Conservation (phyloP, 2,113 vertebrate genomes). For the Antechinus flavipes region DNA sequence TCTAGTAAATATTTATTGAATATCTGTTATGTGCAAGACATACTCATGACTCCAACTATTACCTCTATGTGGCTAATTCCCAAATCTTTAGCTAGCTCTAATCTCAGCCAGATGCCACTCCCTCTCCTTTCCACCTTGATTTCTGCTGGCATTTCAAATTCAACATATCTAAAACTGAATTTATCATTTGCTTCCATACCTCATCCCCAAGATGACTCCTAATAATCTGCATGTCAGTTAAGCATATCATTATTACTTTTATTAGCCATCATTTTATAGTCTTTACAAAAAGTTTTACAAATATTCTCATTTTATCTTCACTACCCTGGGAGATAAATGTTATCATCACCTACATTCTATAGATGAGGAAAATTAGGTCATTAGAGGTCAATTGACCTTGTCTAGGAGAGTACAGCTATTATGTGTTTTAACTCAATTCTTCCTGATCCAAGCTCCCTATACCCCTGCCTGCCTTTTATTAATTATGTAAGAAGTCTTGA, state of each 20-base stretch:
- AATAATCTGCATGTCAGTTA: not conserved
- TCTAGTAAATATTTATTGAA: not conserved
- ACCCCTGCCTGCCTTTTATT: not conserved
- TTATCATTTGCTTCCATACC: not conserved
- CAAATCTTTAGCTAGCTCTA: no score
- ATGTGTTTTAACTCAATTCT: no score
- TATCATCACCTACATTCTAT: not conserved
- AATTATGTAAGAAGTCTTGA: no score
- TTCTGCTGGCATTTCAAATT: no score
- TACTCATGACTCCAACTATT: not conserved
- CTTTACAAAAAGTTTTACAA: not conserved
- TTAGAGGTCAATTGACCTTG: no score
- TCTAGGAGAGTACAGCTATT: no score
- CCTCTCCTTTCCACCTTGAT: no score
- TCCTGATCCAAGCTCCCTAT: no score
- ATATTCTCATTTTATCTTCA: not conserved
- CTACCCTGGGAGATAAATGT: no score
- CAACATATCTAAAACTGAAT: not conserved
- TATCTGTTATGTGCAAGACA: not conserved
- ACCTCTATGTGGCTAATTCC: no score
- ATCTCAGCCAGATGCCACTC: no score
- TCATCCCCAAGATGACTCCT: not conserved
- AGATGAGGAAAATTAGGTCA: not conserved
- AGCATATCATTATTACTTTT: not conserved
- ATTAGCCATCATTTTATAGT: not conserved